Conservation (phyloP, 37 sponge, comb jelly and placozoan species). For the Amphimedon queenslandica region DNA sequence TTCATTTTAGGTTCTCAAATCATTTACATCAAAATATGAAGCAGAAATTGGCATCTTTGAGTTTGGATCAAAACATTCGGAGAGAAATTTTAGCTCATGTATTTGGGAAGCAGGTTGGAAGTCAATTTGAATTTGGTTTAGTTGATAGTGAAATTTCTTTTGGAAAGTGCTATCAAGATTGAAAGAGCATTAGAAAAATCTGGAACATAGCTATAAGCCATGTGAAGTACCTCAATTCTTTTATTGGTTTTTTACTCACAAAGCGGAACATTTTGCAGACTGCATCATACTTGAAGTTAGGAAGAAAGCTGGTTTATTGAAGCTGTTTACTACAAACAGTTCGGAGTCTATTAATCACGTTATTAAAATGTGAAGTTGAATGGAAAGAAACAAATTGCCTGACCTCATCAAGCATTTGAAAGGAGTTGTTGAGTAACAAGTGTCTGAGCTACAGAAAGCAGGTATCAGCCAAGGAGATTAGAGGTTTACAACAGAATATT, state of each 20-base stretch:
- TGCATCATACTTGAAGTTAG: background rate
- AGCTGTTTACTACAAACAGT: slow-evolving; percentile 29
- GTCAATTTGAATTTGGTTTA: slow-evolving; percentile 11
- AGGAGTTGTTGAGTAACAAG: background rate
- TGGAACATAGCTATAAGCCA: background rate
- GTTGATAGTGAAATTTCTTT: background rate
- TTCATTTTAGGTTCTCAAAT: slow-evolving; percentile 23
- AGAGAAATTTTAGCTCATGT: slow-evolving; percentile 11
- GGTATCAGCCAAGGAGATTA: slow-evolving; percentile 25
- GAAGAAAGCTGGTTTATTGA: background rate
- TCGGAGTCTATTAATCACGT: slow-evolving; percentile 42
- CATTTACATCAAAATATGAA: slow-evolving; percentile 31
- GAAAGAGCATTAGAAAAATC: background rate
- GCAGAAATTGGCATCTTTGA: slow-evolving; percentile 9
- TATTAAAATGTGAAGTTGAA: slow-evolving; percentile 25
- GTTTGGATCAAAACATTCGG: background rate
- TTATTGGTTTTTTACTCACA: background rate
- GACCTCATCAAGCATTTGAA: slow-evolving; percentile 12
- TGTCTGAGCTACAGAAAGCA: slow-evolving; percentile 10
- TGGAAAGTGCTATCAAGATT: background rate
- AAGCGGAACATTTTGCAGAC: background rate
- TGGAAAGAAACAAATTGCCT: slow-evolving; percentile 37
- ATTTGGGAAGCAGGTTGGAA: background rate
- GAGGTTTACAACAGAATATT: slow-evolving; percentile 11
- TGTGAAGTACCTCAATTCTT: background rate